Base-by-base conservation (phyloP, 2,888 invertebrate genomes). In the Orthonevra nobilis region DNA sequence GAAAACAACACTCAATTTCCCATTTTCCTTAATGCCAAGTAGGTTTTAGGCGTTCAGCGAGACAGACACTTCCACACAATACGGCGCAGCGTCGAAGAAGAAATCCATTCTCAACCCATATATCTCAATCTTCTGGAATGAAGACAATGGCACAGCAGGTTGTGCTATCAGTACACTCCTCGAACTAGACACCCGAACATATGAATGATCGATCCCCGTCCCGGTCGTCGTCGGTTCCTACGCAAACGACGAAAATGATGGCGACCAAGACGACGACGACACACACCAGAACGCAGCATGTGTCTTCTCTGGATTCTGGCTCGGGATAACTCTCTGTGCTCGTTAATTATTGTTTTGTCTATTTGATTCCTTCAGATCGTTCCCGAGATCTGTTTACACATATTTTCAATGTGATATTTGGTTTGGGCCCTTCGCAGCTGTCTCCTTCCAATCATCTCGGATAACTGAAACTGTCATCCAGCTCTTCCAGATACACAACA, bases 91-190 rank as follows among this genome's bases (percentile, higher is more conserved):
- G n/a, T n/a, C n/a, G n/a, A n/a, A n/a, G n/a, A n/a, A n/a, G n/a
- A n/a, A n/a, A 79, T 79, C 73, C 61, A 48, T 73, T 42, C 54
- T 48, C 66, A 28, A 73, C 61, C 73, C 50, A 79, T 79, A 66
- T 73, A 79, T 79, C 79, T 73, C 79, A 73, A 79, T 79, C 60
- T 66, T 61, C 17, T 28, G 54, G 56, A 61, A 66, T 68, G 66
- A 79, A 79, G 79, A 79, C 72, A 79, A 72, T 72, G 40, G 72
- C 77, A 46, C 77, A 79, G 77, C 77, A 79, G 77, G 77, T 79
- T 79, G 30, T 19, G 26, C 44, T 15, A 70, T 52, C 54, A 63
- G 34, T 32, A 46, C 54, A 36, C 48, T 56, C 38, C 52, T 5
- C 61, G 30, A 50, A 54, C 40, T 14, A 48, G 52, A 60, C 72